Percentiles rank a stretch among this genome's conserved stretches.
Evolutionary conservation across 2,888 invertebrate genomes (phyloP).

Genomic region (Drosophila trichaetosa): DNA sequence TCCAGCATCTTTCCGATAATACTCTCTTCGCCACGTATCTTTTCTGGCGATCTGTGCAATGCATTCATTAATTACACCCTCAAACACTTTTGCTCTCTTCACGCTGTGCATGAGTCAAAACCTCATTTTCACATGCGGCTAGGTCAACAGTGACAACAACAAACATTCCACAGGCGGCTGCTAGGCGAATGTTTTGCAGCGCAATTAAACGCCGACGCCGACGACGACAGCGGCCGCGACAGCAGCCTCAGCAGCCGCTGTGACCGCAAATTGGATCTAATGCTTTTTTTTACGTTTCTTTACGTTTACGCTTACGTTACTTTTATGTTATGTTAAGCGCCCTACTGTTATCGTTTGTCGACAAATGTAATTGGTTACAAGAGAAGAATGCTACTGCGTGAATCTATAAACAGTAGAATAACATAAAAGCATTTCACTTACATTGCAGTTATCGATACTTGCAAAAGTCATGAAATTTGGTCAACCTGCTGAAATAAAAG

Average conservation of each 20-base stretch:
- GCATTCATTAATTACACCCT: constrained; percentile 32
- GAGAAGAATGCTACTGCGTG: background rate
- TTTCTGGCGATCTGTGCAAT: constrained; percentile 30
- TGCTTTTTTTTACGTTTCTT: background rate
- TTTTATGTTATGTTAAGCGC: background rate
- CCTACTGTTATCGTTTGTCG: background rate
- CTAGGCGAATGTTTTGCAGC: constrained; percentile 31
- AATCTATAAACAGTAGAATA: background rate
- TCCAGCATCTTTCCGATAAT: constrained; percentile 44
- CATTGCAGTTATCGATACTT: background rate
- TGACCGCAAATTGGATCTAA: constrained; percentile 4
- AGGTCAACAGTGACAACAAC: constrained; percentile 67
- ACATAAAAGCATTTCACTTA: background rate
- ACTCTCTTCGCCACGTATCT: constrained; percentile 31
- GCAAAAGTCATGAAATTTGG: background rate
- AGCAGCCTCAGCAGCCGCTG: background rate
- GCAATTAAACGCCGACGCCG: constrained; percentile 23
- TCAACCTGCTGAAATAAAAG: background rate
- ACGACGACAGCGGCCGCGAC: constrained; percentile 6
- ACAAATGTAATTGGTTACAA: background rate
- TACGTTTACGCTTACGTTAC: background rate
- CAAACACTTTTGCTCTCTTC: constrained; percentile 1
- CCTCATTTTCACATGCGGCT: constrained; percentile 66
- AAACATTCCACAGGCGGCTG: constrained; percentile 44
- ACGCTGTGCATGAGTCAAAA: constrained; percentile 51